Evolutionary conservation across 1,140 invertebrate species (phyloP).

Genomic region (Drosophila funebris): DNA sequence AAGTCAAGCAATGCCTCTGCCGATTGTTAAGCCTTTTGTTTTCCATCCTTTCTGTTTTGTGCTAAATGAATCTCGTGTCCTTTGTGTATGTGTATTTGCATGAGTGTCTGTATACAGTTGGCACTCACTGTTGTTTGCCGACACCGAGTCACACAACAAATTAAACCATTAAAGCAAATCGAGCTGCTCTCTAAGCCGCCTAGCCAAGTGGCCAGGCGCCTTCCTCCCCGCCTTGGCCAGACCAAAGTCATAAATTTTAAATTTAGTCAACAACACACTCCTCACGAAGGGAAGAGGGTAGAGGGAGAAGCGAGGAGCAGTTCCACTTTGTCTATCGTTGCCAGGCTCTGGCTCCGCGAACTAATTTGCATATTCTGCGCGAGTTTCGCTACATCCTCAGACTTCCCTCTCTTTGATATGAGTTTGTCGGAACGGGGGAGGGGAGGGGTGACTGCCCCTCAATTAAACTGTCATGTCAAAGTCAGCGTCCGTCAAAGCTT

Average conservation of each 20-base stretch:
- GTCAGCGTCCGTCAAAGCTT: conserved; percentile 60
- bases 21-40: conserved; percentile 6
- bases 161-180: conserved; percentile 47
- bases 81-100: background rate
- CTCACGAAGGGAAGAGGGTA: too few relatives aligned
- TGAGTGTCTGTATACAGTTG: background rate
- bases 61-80: background rate
- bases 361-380: conserved; percentile 72
- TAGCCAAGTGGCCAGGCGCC: conserved; percentile 8
- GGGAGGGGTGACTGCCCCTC: conserved; percentile 40
- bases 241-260: conserved; percentile 70
- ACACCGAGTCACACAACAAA: conserved; percentile 22
- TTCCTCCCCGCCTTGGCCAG: conserved; percentile 6
- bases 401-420: background rate
- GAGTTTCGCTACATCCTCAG: background rate
- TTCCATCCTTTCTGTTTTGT: background rate
- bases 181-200: conserved; percentile 36
- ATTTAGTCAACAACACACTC: conserved; percentile 45
- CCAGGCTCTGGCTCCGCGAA: conserved; percentile 37
- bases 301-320: background rate
- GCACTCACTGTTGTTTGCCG: conserved; percentile 25
- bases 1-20: conserved; percentile 2
- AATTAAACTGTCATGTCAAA: conserved; percentile 81
- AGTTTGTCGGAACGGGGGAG: background rate
- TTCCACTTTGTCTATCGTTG: conserved; percentile 2